Conservation (phyloP, 2,888 invertebrate genomes). For the Drosophila yooni region DNA sequence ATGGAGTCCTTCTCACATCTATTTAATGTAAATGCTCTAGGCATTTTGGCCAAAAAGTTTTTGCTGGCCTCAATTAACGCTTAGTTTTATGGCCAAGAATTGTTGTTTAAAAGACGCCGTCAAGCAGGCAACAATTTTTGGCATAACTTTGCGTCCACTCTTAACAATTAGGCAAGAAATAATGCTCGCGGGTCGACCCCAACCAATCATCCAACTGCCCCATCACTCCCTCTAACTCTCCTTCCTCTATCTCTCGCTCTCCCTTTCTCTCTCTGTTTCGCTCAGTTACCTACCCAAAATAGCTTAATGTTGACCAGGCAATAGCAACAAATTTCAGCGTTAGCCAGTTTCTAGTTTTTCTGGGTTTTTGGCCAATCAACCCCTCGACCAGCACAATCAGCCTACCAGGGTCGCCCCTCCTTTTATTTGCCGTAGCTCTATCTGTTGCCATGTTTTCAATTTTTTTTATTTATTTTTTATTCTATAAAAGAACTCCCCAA, state of each 20-base stretch:
- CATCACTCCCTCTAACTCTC: not conserved
- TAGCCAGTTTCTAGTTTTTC: constrained; percentile 27
- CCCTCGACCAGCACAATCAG: not conserved
- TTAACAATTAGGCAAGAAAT: constrained; percentile 66
- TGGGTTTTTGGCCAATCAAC: constrained; percentile 1
- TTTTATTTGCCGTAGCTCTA: constrained; percentile 11
- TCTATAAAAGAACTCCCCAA: constrained; percentile 25
- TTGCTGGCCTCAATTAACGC: constrained; percentile 73
- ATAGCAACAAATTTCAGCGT: constrained; percentile 27
- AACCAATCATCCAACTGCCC: not conserved
- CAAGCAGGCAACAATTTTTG: constrained; percentile 60
- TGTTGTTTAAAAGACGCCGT: constrained; percentile 57
- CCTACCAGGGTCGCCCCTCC: not conserved
- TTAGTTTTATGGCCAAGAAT: constrained; percentile 67
- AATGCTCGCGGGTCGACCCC: constrained; percentile 21
- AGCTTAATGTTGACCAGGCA: constrained; percentile 59
- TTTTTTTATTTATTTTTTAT: constrained; percentile 15
- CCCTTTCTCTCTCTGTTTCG: not conserved
- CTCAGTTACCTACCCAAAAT: constrained; percentile 48
- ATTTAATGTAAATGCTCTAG: constrained; percentile 61
- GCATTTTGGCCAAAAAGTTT: constrained; percentile 51
- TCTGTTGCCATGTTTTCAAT: constrained; percentile 30
- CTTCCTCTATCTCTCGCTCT: not conserved
- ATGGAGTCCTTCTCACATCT: constrained; percentile 39
- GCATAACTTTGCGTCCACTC: constrained; percentile 29